Evolutionary conservation across 2,797 vertebrate genomes (phyloP), one percentile per base, ranked within the genome.

Genomic region (Pantherophis alleghaniensis): DNA sequence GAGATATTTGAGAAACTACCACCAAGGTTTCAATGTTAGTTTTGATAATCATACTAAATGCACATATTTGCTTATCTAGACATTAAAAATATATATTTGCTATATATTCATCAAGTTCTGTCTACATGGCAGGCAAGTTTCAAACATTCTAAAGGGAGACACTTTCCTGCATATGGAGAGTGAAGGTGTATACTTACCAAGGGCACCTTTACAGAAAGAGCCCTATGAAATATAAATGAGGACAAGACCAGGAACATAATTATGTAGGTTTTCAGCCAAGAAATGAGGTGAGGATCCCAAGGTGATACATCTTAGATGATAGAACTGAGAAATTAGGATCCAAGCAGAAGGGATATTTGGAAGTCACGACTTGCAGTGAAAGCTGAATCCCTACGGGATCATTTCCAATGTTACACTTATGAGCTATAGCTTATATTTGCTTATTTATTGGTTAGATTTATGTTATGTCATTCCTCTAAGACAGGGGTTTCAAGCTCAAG

Each of bases 61-160:
- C 91, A 24, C 20, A 11, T 6, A 93, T 66, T 47, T 1, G 1
- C 66, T 93, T 56, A 47, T 66, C n/a, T 26, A 1, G 0, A 2
- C 74, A 94, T 94, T 13, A 92, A 28, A 94, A 32, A 95, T 91
- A 69, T 89, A 74, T 89, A 83, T 24, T 83, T 92, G 2, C 0
- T 92, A 83, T 90, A 2, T n/a, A 12, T 93, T 94, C 86, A 16
- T 4, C 11, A 90, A 94, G 93, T 16, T 2, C 2, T 53, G n/a
- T 9, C 63, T 47, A 91, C 59, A 22, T 57, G 63, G 9, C 32
- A 69, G 61, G 51, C 59, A 26, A 16, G 42, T 89, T 90, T 92
- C 47, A 91, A n/a, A 37, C n/a, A 83, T 59, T 59, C 61, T 20
- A 74, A 51, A 42, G 32, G 20, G 28, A 32, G 57, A 91, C 86